Evolutionary conservation across 1,140 invertebrate species (phyloP), one percentile per base, ranked within the genome.

Genomic region (Oreohelix idahoensis): DNA sequence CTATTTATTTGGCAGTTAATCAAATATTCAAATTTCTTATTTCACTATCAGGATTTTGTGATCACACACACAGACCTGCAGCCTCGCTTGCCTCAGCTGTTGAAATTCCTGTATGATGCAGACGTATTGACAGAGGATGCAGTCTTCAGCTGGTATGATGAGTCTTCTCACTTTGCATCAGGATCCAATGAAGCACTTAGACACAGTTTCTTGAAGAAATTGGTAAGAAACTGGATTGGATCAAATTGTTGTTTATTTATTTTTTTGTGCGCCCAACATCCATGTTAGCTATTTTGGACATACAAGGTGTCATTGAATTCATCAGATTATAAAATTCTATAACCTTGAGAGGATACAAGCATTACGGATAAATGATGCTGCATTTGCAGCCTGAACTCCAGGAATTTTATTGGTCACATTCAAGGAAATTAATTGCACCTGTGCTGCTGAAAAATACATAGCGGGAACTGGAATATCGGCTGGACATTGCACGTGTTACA

Each of bases 41-140:
- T 39, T 42, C 32, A 32, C 35, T 26, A n/a, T 39, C 42, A 80
- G 79, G 79, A 80, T 51, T 80, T 63, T 80, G 79, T 80, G 13
- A 70, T 80, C 49, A 36, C 35, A 39, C 35, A 80, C 66, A 51
- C 15, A 20, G 79, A 45, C n/a, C 45, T 71, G 4, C 63, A 29
- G 35, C 66, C 79, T 23, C 36, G 20, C 26, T 32, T 80, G n/a
- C 79, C 79, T 1, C 79, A 80, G 39, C 69, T 80, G 1, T 4
- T 80, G 15, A 80, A 71, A 23, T 45, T 71, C 53, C 42, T 80
- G 66, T 80, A 80, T 35, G 79, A 80, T 51, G 79, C 66, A 4
- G 79, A 80, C 26, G 66, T 80, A 23, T 32, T 80, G 38, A 42
- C 63, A 35, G 79, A 80, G 79, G 1, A 29, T 0, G 23, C 79